Conservation (phyloP, 2,888 invertebrate species). For the Euproctis similis region DNA sequence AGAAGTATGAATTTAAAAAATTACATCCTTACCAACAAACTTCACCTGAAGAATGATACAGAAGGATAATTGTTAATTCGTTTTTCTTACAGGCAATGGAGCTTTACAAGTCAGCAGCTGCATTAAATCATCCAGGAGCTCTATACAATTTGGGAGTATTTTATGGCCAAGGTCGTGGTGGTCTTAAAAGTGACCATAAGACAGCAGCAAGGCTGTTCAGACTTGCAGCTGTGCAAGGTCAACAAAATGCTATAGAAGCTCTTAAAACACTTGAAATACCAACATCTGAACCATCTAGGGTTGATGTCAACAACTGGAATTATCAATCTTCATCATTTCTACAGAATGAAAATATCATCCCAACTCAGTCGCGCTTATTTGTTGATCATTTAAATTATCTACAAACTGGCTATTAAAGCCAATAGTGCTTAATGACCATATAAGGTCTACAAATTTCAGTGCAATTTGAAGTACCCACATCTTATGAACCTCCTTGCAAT, state of each 20-base stretch:
- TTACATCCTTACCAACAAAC: too few species aligned
- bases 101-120: constrained; percentile 78
- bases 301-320: constrained; percentile 31
- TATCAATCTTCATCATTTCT: constrained; percentile 28
- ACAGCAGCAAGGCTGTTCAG: constrained; percentile 71
- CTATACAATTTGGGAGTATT: constrained; percentile 82
- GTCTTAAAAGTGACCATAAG: constrained; percentile 62
- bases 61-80: too few species aligned
- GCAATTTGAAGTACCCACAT: too few species aligned
- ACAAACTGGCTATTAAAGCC: too few species aligned
- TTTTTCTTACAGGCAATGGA: constrained; percentile 74
- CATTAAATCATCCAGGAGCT: constrained; percentile 78
- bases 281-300: constrained; percentile 25
- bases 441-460: too few species aligned
- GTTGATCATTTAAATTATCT: constrained; percentile 47
- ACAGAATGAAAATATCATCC: constrained; percentile 35
- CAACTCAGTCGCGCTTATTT: constrained; percentile 50
- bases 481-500: too few species aligned
- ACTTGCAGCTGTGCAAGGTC: constrained; percentile 76
- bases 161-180: constrained; percentile 79
- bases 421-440: too few species aligned
- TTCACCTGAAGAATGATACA: too few species aligned
- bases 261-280: constrained; percentile 50
- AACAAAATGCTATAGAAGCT: constrained; percentile 73
- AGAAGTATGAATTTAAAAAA: too few species aligned